phyloP scores from a whole-genome alignment of 2,113 vertebrate genomes.

The Lamprologus speciosus region DNA sequence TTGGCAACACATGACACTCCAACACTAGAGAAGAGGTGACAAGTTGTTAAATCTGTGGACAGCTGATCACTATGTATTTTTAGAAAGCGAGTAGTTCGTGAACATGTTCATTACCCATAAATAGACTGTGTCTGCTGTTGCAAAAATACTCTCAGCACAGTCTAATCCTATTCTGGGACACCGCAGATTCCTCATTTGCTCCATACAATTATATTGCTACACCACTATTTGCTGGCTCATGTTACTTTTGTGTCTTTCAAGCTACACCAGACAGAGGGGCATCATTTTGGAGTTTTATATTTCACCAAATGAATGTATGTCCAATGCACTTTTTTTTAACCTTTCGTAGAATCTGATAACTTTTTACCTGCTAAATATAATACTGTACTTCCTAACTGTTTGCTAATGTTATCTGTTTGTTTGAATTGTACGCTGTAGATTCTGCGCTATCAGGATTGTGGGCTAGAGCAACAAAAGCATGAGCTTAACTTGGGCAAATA shows the following conservation, averaged over 20 bases:
- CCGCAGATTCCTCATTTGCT: constrained; percentile 36
- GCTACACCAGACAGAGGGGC: not conserved
- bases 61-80: constrained; percentile 70
- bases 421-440: not conserved
- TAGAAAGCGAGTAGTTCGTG: constrained; percentile 46
- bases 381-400: not conserved
- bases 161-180: constrained; percentile 45
- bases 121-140: constrained; percentile 48
- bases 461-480: not conserved
- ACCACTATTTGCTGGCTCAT: not conserved
- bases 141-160: not conserved
- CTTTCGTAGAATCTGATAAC: not conserved
- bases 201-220: not conserved
- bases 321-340: not conserved
- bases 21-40: constrained; percentile 53
- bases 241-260: not conserved
- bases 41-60: constrained; percentile 68
- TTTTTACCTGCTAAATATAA: not conserved
- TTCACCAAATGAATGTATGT: not conserved
- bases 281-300: not conserved
- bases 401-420: not conserved
- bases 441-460: not conserved
- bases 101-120: constrained; percentile 47
- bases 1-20: constrained; percentile 29
- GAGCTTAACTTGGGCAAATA: not conserved